Percentiles rank a stretch among this genome's conserved stretches.
Conservation (phyloP, 2,888 invertebrate species). For the Xestia rhomboidea region DNA sequence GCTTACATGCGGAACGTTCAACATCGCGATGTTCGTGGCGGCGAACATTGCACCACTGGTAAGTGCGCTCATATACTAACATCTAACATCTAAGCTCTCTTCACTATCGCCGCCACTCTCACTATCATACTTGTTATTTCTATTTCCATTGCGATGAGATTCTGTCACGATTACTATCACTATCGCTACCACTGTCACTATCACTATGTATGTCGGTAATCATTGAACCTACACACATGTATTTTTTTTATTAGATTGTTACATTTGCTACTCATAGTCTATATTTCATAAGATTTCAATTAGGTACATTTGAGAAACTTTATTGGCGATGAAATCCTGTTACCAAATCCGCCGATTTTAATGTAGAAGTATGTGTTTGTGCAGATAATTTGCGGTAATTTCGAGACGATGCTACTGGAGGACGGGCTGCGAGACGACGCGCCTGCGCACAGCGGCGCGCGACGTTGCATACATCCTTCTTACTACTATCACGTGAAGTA, state of each 20-base stretch:
- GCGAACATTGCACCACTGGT: constrained; percentile 85
- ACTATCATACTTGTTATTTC: constrained; percentile 51
- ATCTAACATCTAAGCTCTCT: constrained; percentile 34
- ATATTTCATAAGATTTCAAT: background rate
- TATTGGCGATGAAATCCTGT: background rate
- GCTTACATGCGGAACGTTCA: constrained; percentile 82
- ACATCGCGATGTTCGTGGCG: constrained; percentile 82
- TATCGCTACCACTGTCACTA: constrained; percentile 36
- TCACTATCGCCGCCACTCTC: constrained; percentile 54
- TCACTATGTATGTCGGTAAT: constrained; percentile 13
- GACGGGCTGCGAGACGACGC: constrained; percentile 78
- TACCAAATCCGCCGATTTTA: background rate
- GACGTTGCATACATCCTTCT: constrained; percentile 84
- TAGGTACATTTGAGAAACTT: constrained; percentile 8
- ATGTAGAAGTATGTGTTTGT: constrained; percentile 19
- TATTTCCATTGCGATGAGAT: constrained; percentile 36
- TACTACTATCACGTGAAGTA: constrained; percentile 87
- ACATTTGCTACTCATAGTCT: background rate
- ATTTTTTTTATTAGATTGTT: background rate
- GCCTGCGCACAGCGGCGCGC: constrained; percentile 76
- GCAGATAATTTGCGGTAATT: constrained; percentile 84
- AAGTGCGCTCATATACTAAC: constrained; percentile 59
- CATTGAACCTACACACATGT: constrained; percentile 18
- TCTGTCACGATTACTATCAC: constrained; percentile 54
- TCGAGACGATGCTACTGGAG: constrained; percentile 76